Evolutionary conservation across 2,888 invertebrate species (phyloP), one percentile per base, ranked within the genome.

Genomic region (Caprella mutica): DNA sequence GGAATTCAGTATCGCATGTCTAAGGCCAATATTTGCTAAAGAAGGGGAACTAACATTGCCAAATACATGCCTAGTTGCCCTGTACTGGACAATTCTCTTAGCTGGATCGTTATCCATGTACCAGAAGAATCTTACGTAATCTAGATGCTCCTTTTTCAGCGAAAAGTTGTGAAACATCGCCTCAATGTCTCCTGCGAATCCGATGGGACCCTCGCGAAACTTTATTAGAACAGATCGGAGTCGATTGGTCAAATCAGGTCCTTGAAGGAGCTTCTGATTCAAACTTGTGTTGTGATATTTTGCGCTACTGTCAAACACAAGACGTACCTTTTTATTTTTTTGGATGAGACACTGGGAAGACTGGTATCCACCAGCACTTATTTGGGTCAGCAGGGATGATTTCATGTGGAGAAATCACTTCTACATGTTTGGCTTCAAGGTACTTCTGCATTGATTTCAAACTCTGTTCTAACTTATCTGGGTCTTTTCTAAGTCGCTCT

Each of bases 171-270:
- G 40, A n/a, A 40, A 40, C 40, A 40, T 40, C 17, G 40, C 6
- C 40, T 40, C 12, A 9, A 40, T 21, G 21, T 48, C 33, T 17
- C 17, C 40, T 5, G 21, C 40, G 40, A 40, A 40, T 40, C 40
- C 40, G 14, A 40, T 17, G 6, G 14, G 27, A 12, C 50, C 50
- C 29, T 48, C 50, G 4, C 50, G 19, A 21, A 48, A 48, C 14
- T 29, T 14, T 30, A 27, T n/a, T 4, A 48, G 27, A 5, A 48
- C 50, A 17, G 14, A 24, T 4, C 33, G 29, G 14, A 48, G 27
- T 6, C 21, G 24, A 30, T 48, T 48, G 50, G 24, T 48, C n/a
- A 27, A 29, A 29, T 48, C 50, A 2, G 50, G 50, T 14, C 50
- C 50, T 26, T 19, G 50, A 4, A 48, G 33, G 5, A 48, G 27